Conservation (phyloP, 2,113 vertebrate genomes). For the Apteryx owenii region DNA sequence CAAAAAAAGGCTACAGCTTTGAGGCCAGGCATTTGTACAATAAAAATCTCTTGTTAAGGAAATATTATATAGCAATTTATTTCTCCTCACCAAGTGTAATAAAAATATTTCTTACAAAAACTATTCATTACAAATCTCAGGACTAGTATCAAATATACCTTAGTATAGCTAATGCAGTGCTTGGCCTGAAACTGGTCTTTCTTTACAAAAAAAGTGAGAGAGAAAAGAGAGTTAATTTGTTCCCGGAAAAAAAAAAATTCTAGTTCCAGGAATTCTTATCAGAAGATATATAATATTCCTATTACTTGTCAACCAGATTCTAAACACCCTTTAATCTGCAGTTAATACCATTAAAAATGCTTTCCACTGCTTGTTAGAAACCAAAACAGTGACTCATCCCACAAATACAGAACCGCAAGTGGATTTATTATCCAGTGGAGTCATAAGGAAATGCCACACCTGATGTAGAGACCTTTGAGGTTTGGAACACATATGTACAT, state of each 20-base stretch:
- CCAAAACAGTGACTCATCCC: conserved; percentile 68
- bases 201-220: not conserved
- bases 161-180: not conserved
- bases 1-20: not conserved
- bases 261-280: not conserved
- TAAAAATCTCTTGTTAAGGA: not conserved
- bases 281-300: conserved; percentile 20
- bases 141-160: not conserved
- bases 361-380: conserved; percentile 60
- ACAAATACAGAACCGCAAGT: conserved; percentile 64
- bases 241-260: not conserved
- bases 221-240: not conserved
- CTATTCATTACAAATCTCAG: not conserved
- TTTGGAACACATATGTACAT: conserved; percentile 68
- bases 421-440: conserved; percentile 74
- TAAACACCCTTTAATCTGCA: conserved; percentile 37
- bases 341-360: conserved; percentile 49
- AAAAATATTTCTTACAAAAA: not conserved
- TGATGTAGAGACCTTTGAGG: conserved; percentile 67
- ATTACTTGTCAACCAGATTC: conserved; percentile 39
- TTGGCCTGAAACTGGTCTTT: not conserved
- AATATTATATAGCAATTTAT: not conserved
- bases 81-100: not conserved
- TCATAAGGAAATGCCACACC: conserved; percentile 78
- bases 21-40: not conserved